These are phyloP conservation scores for Illadopsis cleaveri DNA, from an alignment of 2,113 vertebrate genomes.

Conservation along the genomic window DNA sequence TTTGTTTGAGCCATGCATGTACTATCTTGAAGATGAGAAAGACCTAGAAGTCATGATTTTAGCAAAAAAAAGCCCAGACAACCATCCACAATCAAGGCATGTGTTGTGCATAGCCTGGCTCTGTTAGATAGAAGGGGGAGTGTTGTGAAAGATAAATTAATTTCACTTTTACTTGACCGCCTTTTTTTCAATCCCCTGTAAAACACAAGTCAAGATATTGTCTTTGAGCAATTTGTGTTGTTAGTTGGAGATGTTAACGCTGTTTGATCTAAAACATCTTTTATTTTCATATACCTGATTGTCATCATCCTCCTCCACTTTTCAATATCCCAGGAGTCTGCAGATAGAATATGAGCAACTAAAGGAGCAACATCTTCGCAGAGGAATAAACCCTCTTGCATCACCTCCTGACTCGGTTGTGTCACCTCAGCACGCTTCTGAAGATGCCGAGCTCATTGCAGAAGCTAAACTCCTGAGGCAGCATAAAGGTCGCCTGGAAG, in stretches of 20 bases:
- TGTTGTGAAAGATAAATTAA: background rate
- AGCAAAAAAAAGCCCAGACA: background rate
- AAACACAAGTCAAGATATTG: background rate
- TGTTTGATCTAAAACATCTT: background rate
- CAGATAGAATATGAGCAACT: constrained; percentile 92
- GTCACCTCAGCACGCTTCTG: constrained; percentile 73
- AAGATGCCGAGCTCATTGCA: constrained; percentile 87
- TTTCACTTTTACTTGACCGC: background rate
- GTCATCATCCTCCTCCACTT: background rate
- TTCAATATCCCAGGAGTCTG: constrained; percentile 75
- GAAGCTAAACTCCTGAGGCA: constrained; percentile 91
- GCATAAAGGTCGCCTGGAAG: constrained; percentile 95
- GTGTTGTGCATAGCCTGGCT: background rate
- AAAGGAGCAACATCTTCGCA: constrained; percentile 86
- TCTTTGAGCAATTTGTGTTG: background rate
- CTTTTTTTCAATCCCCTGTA: background rate
- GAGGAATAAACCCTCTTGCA: constrained; percentile 70
- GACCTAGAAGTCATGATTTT: background rate
- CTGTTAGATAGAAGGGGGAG: background rate
- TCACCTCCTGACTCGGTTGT: constrained; percentile 76
- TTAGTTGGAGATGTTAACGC: background rate
- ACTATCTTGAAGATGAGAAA: background rate
- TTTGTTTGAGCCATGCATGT: background rate
- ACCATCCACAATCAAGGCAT: background rate
- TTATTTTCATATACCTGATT: background rate